Evolutionary conservation across 2,888 invertebrate genomes (phyloP), one percentile per base, ranked within the genome.

Genomic region (Agonopterix alstromeriana): DNA sequence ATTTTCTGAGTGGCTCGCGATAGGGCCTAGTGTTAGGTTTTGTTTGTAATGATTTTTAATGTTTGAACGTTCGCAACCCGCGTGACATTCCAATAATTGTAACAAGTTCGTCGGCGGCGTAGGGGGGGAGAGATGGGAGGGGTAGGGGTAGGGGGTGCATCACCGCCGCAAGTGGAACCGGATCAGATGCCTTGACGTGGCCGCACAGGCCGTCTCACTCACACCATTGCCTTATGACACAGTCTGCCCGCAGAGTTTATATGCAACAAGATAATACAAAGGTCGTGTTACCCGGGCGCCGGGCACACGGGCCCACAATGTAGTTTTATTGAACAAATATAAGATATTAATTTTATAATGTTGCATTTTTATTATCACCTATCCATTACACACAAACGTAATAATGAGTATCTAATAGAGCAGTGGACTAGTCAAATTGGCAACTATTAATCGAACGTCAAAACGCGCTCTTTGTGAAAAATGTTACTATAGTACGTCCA

Each of bases 301-400:
- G 86, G 87, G 85, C 77, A 80, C 83, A 83, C 85, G 79, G 87
- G 86, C 87, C 88, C 88, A 85, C 86, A 85, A 81, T 87, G 84
- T 88, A 88, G 86, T 87, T 88, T 85, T 88, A 88, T 79, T 87
- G 87, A 88, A 88, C 88, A 87, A 88, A 88, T 88, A 87, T 87
- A 88, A 88, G 82, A 87, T 87, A 88, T 88, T 88, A 87, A 87
- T 87, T 88, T 88, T 86, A 87, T 87, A 87, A 87, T 79, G 82
- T 82, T 53, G 82, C 72, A 77, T 77, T 83, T 87, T 85, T 75
- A 45, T 51, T 45, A 38, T 38, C 10, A 10, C n/a, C 38, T 38
- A 38, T 10, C n/a, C 7, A 27, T 27, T 7, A 27, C 27, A 27
- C 27, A 27, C 27, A 5, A 27, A 27, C 11, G 8, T 11, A 43